Percentiles rank a stretch among this genome's conserved stretches.
These are phyloP conservation scores for Gnatocerus cornutus DNA, from an alignment of 2,888 invertebrate genomes.

Conservation along the genomic window DNA sequence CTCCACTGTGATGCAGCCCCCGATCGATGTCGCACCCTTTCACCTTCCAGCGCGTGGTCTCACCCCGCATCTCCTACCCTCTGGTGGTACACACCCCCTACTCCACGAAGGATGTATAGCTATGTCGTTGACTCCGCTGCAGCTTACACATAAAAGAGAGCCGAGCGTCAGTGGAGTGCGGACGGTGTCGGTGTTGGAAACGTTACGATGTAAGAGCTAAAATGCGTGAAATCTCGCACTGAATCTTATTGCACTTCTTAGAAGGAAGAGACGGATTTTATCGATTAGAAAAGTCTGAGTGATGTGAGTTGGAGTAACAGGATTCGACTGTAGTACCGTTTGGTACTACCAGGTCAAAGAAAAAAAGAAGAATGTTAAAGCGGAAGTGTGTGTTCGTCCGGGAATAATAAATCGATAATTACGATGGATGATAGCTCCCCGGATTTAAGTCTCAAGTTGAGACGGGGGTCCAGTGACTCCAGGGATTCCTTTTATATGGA, in stretches of 20 bases:
- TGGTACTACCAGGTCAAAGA: conserved; percentile 32
- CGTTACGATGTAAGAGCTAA: conserved; percentile 34
- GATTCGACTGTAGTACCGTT: conserved; percentile 22
- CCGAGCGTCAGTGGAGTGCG: conserved; percentile 52
- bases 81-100: conserved; percentile 53
- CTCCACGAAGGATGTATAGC: conserved; percentile 52
- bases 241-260: neutral
- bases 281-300: neutral
- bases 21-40: conserved; percentile 35
- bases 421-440: conserved; percentile 85
- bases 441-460: conserved; percentile 87
- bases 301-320: conserved; percentile 32
- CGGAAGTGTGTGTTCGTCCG: conserved; percentile 26
- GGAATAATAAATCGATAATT: conserved; percentile 23
- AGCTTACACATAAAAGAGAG: conserved; percentile 55
- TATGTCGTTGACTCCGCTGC: conserved; percentile 55
- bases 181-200: conserved; percentile 28
- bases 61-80: conserved; percentile 49
- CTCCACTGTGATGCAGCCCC: conserved; percentile 2
- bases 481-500: conserved; percentile 93
- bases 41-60: conserved; percentile 4
- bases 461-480: conserved; percentile 90
- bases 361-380: conserved; percentile 13
- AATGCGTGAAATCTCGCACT: neutral
- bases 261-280: conserved; percentile 9